Percentiles rank a stretch among this genome's conserved stretches.
These are phyloP conservation scores for Caloenas nicobarica DNA, from an alignment of 2,113 vertebrate species.

Conservation along the genomic window DNA sequence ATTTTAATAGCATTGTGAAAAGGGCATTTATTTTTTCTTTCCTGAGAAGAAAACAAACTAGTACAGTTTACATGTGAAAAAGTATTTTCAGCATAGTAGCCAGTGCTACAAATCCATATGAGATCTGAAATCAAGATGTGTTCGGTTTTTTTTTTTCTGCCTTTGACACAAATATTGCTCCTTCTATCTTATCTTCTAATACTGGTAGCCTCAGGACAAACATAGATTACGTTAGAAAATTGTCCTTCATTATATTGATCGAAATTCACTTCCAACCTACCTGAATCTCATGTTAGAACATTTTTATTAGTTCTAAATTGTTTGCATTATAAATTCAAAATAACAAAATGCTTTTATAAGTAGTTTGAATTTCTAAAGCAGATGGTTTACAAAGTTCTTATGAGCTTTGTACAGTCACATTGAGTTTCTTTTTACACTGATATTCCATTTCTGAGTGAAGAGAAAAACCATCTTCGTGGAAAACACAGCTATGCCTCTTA, in stretches of 20 bases:
- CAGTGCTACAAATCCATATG: background rate
- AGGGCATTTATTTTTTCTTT: background rate
- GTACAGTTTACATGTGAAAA: background rate
- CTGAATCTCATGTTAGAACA: background rate
- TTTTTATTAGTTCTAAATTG: constrained; percentile 22
- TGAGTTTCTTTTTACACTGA: background rate
- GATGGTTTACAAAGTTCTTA: background rate
- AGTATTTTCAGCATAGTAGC: background rate
- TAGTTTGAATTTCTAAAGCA: background rate
- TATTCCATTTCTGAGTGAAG: background rate
- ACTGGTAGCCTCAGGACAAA: constrained; percentile 45
- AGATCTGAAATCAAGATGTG: constrained; percentile 23
- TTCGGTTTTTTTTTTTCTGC: background rate
- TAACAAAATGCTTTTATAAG: background rate
- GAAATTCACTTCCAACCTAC: background rate
- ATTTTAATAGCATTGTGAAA: background rate
- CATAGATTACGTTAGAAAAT: constrained; percentile 13
- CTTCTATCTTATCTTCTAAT: constrained; percentile 48
- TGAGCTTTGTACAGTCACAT: background rate
- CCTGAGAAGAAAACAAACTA: background rate
- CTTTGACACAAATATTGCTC: constrained; percentile 34
- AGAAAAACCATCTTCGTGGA: background rate
- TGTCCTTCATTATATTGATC: constrained; percentile 50
- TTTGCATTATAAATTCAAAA: constrained; percentile 17
- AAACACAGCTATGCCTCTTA: background rate